Base-by-base conservation (phyloP, 2,888 invertebrate species). In the Parascotia fuliginaria region DNA sequence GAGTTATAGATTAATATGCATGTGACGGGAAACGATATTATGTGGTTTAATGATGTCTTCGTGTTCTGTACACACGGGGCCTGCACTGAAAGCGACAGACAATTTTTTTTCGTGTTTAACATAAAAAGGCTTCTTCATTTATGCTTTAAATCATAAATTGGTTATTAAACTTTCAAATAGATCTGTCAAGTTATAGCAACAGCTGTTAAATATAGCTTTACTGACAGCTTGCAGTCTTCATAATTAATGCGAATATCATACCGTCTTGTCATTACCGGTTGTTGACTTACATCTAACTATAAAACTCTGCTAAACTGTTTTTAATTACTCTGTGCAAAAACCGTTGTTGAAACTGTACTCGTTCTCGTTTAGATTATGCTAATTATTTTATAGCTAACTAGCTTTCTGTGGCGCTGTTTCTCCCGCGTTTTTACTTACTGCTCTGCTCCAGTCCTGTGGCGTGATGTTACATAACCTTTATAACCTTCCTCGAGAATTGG, bases 311-410 rank as follows among this genome's bases (percentile, higher is more conserved):
- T 40, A 40, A 46, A 39, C 40, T 40, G 40, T 29, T 40, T 34
- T 46, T 46, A 46, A 46, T 46, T 41, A 46, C 16, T 39, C 19
- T 27, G 12, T 12, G 32, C 13, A 27, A 15, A 39, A 33, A 33
- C 11, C 38, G 32, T 12, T 24, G 22, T 22, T n/a, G 6, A 39
- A 45, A 16, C 45, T 39, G 27, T 9, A 19, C 9, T 11, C 9
- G 12, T 31, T 40, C 4, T 29, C 5, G 6, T 37, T 13, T n/a
- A n/a, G 2, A 43, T 43, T 43, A 43, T 43, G 42, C 13, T 29
- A 44, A 44, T 44, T 31, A 14, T 22, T 15, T 14, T 9, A 14
- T 2, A n/a, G 31, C 13, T 24, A 7, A 24, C 3, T 24, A n/a
- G n/a, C n/a, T n/a, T n/a, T n/a, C n/a, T n/a, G n/a, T n/a, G n/a